phyloP scores from a whole-genome alignment of 1,140 invertebrate species.

The Anastrepha ludens region DNA sequence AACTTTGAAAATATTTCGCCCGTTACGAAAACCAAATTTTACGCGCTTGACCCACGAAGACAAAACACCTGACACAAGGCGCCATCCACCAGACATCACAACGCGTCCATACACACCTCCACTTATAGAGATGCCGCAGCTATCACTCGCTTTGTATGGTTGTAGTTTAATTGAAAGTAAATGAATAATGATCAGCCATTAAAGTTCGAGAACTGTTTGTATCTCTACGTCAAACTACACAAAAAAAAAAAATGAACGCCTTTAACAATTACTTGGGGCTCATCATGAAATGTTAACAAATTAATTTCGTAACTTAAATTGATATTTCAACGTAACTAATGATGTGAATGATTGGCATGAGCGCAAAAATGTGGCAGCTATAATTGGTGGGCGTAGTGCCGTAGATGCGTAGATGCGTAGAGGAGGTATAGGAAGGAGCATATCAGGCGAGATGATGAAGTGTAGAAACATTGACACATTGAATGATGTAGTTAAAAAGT shows the following conservation, averaged over 20 bases:
- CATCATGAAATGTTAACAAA: not conserved
- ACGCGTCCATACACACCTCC: too few relatives aligned
- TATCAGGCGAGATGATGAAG: not conserved
- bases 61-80: too few relatives aligned
- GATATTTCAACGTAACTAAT: slow-evolving; percentile 1
- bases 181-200: not conserved
- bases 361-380: not conserved
- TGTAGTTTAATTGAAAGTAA: not conserved
- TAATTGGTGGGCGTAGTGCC: too few relatives aligned
- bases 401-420: not conserved
- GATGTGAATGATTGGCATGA: slow-evolving; percentile 26
- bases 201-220: not conserved
- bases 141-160: not conserved
- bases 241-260: not conserved
- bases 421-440: not conserved
- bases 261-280: not conserved
- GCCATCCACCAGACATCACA: too few relatives aligned
- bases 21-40: too few relatives aligned
- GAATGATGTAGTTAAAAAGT: slow-evolving; percentile 10
- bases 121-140: too few relatives aligned
- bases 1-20: too few relatives aligned
- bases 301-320: not conserved
- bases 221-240: not conserved
- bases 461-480: slow-evolving; percentile 25
- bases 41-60: too few relatives aligned